phyloP scores from a whole-genome alignment of 2,888 invertebrate genomes.

The Limnephilus marmoratus region DNA sequence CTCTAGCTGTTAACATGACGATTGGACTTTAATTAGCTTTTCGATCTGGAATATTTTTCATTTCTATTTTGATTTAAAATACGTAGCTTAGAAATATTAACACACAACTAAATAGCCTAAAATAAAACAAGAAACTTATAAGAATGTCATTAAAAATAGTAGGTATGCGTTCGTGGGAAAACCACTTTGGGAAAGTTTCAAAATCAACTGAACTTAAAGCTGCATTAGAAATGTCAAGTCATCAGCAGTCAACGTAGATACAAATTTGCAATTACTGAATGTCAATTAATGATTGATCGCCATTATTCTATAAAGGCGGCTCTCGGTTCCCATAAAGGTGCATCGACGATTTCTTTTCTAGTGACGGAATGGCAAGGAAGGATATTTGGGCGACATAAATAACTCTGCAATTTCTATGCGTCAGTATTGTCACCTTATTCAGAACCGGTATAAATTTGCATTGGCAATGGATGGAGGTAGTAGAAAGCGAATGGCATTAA shows the following conservation, averaged over 20 bases:
- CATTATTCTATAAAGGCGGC: background rate
- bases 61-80: too few relatives aligned
- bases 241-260: background rate
- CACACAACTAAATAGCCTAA: background rate
- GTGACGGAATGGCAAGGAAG: background rate
- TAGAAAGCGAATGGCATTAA: slow-evolving; percentile 51
- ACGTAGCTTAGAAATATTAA: too few relatives aligned
- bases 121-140: background rate
- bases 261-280: background rate
- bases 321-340: background rate
- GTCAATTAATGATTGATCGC: background rate
- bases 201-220: background rate
- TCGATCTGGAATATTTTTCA: too few relatives aligned
- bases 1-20: too few relatives aligned
- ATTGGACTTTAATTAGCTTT: too few relatives aligned
- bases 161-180: background rate
- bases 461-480: slow-evolving; percentile 63
- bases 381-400: background rate
- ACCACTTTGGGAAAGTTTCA: background rate
- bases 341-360: background rate
- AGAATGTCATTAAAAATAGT: background rate
- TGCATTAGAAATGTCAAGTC: background rate
- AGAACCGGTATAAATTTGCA: slow-evolving; percentile 57
- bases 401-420: slow-evolving; percentile 30
- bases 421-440: slow-evolving; percentile 34